Evolutionary conservation across 2,888 invertebrate species (phyloP), one percentile per base, ranked within the genome.

Genomic region (Ecliptopera silaceata): DNA sequence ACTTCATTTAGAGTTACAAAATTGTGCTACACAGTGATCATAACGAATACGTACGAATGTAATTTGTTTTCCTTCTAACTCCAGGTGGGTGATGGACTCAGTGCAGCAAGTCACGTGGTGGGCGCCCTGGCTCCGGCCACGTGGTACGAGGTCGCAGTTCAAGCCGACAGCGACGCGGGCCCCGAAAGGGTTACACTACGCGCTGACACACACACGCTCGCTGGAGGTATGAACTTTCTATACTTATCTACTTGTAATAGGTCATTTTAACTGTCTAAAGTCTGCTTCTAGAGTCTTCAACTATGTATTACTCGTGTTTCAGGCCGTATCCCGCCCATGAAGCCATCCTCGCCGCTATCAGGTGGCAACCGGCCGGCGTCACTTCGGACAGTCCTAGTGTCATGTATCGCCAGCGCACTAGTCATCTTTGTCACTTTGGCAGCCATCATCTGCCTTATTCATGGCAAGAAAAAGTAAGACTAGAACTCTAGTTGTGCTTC

Each of bases 71-170:
- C 13, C 17, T 20, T 26, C 5, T 5, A 6, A 4, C 4, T 41
- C 18, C 64, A 90, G 90, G 88, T 87, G 26, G 89, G 88, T 1
- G 87, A 88, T 41, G 80, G 79, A 1, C 66, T 89, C 12, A 87
- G 83, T 52, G 80, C 88, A 4, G 87, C 89, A 1, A 85, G 85
- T 41, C 85, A 88, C 65, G 86, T 90, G 48, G 66, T 93, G 56
- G 93, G 93, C 38, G 92, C 93, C 50, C 83, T 93, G 67, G 66
- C 82, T 13, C 92, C 93, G 20, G 93, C 91, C 52, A 92, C 93
- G 50, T 93, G 93, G 93, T 93, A 93, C 77, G 93, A 94, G 74
- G 77, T 93, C 57, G 84, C 91, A 31, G 89, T 93, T 54, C 92
- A 93, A 51, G 93, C 93, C 4, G 86, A 84, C 72, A 93, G 93